Base-by-base conservation (phyloP, 2,113 vertebrate genomes). In the Sapajus apella region DNA sequence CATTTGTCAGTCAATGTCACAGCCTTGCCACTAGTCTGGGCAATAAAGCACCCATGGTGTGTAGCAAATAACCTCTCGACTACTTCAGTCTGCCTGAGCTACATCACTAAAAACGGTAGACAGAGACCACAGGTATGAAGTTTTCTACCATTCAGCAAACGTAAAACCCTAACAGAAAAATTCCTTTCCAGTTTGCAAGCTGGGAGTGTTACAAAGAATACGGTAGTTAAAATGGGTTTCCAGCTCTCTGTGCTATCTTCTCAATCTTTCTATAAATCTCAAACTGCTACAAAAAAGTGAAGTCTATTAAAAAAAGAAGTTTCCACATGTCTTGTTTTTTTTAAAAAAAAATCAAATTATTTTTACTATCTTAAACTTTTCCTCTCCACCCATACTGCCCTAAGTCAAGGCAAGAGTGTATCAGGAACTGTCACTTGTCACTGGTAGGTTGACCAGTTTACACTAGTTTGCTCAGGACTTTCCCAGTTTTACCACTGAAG, bases 141-240 rank as follows among this genome's bases (percentile, higher is more conserved):
- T 66, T 92, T 92, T 43, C 73, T 32, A 45, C 25, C 85, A 32
- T n/a, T 89, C 50, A 83, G 37, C 58, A 84, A 82, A 90, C 95
- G 58, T 68, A 83, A 96, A 83, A 81, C 40, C 50, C 37, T 94
- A 37, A 66, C 18, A 97, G 50, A 37, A 79, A 82, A 66, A 18
- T 50, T 81, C n/a, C 70, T 91, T 83, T 77, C 45, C 43, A 80
- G 70, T 79, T 77, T 96, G 68, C 92, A 93, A 91, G 90, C 81
- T 82, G 58, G 40, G 73, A 58, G 58, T 52, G 30, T 77, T 61
- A 61, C 20, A 16, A 70, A 77, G 25, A 81, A 73, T 37, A 58
- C 40, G 3, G 17, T 87, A 17, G 16, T 79, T 84, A 75, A 84
- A 82, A 68, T 68, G 47, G 14, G 37, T 66, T 90, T 77, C n/a